Evolutionary conservation across 37 sponge, comb jelly and placozoan species (phyloP).

Genomic region (Eunapius fragilis): DNA sequence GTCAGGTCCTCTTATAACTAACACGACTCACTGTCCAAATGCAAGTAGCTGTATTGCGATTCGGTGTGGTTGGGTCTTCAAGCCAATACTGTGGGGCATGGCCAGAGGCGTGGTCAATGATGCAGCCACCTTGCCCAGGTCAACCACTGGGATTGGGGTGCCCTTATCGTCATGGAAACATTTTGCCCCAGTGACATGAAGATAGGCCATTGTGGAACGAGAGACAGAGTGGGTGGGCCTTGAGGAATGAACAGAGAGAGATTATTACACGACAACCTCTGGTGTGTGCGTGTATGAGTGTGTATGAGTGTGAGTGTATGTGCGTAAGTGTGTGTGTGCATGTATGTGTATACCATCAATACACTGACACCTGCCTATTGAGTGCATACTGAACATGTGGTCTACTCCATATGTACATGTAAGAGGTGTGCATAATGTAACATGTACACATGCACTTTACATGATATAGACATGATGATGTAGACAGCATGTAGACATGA

Average conservation of each 20-base stretch:
- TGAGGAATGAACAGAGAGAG: not conserved
- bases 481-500: too few species aligned
- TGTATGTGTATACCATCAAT: too few species aligned
- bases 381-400: too few species aligned
- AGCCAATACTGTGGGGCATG: not conserved
- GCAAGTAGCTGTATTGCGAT: not conserved
- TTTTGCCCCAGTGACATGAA: slow-evolving; percentile 25
- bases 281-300: not conserved
- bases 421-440: not conserved
- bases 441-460: too few species aligned
- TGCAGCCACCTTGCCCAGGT: not conserved
- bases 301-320: not conserved
- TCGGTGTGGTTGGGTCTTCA: not conserved
- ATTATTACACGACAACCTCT: too few species aligned
- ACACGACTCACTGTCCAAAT: not conserved
- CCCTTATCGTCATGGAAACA: slow-evolving; percentile 4
- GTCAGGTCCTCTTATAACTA: too few species aligned
- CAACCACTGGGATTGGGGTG: slow-evolving; percentile 9
- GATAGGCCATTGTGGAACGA: slow-evolving; percentile 18
- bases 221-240: not conserved
- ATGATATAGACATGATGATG: too few species aligned
- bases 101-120: not conserved
- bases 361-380: too few species aligned
- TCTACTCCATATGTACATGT: too few species aligned
- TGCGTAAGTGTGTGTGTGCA: not conserved